These are phyloP conservation scores for Pristionchus mayeri DNA, from an alignment of 2,888 invertebrate genomes.

Conservation along the genomic window DNA sequence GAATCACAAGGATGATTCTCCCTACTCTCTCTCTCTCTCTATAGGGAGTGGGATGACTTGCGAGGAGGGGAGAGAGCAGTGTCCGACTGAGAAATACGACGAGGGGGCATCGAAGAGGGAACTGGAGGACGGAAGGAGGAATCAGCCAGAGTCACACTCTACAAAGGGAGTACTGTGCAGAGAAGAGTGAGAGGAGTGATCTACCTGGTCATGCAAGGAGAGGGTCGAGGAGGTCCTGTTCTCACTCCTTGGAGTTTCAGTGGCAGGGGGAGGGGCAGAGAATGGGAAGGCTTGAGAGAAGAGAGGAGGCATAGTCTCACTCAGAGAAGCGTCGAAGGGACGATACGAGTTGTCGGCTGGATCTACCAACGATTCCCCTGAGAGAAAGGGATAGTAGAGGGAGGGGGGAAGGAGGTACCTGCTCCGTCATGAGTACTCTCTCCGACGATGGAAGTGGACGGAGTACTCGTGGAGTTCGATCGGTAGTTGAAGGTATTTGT, in stretches of 20 bases:
- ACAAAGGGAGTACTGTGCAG: too few species aligned
- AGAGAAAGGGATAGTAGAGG: not conserved
- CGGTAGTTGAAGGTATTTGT: not conserved
- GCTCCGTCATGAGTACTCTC: not conserved
- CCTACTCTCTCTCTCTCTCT: not conserved
- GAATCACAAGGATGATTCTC: not conserved
- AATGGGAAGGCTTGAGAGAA: constrained; percentile 2
- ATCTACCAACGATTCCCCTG: constrained; percentile 2
- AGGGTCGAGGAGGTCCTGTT: not conserved
- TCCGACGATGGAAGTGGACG: constrained; percentile 28
- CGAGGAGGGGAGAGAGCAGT: constrained; percentile 6
- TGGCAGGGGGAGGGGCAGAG: not conserved
- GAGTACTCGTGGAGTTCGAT: constrained; percentile 35
- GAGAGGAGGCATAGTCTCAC: constrained; percentile 15
- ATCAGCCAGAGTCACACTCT: not conserved
- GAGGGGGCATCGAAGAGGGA: constrained; percentile 35
- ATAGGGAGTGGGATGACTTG: constrained; percentile 7
- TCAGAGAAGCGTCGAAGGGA: constrained; percentile 16
- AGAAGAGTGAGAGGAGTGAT: too few species aligned
- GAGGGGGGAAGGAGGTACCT: not conserved
- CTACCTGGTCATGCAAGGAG: not conserved
- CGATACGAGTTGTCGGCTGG: constrained; percentile 27
- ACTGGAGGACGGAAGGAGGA: constrained; percentile 28
- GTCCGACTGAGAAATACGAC: constrained; percentile 22
- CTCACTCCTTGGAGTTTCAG: constrained; percentile 29